phyloP scores from a whole-genome alignment of 2,113 vertebrate species.

The Echinops telfairi region DNA sequence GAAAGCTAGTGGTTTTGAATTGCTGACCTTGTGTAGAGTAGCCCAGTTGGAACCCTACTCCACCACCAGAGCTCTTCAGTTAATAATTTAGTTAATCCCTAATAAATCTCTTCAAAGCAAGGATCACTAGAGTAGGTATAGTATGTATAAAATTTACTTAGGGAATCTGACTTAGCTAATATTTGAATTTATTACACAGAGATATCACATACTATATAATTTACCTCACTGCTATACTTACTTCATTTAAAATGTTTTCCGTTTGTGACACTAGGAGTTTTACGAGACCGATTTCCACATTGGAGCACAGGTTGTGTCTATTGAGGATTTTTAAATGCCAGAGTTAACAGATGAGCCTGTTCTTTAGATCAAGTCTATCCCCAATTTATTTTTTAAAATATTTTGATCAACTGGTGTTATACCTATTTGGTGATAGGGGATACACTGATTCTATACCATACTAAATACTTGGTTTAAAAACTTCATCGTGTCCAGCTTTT shows the following conservation, averaged over 20 bases:
- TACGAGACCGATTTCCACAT: constrained; percentile 32
- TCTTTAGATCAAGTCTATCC: not conserved
- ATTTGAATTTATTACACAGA: not conserved
- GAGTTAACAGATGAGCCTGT: not conserved
- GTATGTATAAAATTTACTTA: constrained; percentile 16
- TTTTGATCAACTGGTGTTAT: not conserved
- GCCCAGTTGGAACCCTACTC: no score
- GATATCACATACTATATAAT: no score
- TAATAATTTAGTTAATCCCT: not conserved
- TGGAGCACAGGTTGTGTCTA: constrained; percentile 52
- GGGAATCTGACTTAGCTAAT: constrained; percentile 12
- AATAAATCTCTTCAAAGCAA: not conserved
- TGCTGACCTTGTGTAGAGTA: no score
- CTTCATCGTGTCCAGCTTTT: constrained; percentile 24
- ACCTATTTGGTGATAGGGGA: not conserved
- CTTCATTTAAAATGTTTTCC: not conserved
- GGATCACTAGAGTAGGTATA: constrained; percentile 22
- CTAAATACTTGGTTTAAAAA: constrained; percentile 36
- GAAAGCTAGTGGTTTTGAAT: no score
- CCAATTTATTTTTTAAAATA: not conserved
- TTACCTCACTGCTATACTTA: no score
- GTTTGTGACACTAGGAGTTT: constrained; percentile 28
- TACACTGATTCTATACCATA: not conserved
- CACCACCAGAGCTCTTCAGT: not conserved
- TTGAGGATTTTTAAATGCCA: constrained; percentile 27